These are phyloP conservation scores for Cotesia glomerata DNA, from an alignment of 1,140 invertebrate species.

Conservation along the genomic window DNA sequence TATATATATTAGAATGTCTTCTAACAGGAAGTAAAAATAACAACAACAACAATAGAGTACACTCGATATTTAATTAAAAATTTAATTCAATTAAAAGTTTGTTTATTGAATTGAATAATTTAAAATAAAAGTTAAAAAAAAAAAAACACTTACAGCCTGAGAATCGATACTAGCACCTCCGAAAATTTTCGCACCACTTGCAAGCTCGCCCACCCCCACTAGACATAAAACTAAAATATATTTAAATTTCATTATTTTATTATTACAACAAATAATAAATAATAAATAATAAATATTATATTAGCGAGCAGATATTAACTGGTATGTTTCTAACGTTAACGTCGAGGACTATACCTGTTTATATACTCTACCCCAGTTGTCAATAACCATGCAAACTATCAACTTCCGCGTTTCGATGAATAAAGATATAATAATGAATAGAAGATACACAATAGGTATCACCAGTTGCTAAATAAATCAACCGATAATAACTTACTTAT, in stretches of 20 bases:
- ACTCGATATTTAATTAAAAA: neutral
- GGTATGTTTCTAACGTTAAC: neutral
- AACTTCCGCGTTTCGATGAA: constrained; percentile 9
- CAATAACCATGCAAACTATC: neutral
- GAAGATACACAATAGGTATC: neutral
- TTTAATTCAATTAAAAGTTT: neutral
- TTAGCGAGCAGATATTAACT: neutral
- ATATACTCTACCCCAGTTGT: too few relatives aligned
- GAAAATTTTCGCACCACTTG: neutral
- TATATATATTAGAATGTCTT: neutral
- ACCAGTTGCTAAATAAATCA: neutral
- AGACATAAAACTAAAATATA: neutral
- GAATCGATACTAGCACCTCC: constrained; percentile 1
- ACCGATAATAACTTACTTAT: neutral
- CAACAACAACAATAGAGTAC: neutral
- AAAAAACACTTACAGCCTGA: constrained; percentile 3
- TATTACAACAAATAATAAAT: neutral
- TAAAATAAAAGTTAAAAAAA: neutral
- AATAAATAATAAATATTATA: too few relatives aligned
- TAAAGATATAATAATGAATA: neutral
- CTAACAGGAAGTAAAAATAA: neutral
- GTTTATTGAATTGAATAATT: neutral
- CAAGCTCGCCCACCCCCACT: neutral
- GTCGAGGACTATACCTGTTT: constrained; percentile 1
- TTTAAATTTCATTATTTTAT: neutral